Conservation (phyloP, 2,113 vertebrate species). For the Cavia aperea region DNA sequence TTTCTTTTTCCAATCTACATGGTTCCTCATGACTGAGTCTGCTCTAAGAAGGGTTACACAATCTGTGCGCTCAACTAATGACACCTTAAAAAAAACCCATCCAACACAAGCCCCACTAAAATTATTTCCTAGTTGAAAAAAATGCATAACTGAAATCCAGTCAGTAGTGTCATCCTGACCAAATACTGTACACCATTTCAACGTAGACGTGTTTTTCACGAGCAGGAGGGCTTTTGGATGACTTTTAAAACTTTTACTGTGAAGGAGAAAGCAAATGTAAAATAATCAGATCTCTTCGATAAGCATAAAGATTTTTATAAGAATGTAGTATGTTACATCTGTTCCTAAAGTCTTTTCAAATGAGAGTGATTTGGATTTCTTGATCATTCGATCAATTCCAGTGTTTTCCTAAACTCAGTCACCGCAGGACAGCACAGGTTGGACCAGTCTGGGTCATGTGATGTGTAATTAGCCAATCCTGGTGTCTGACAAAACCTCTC, state of each 20-base stretch:
- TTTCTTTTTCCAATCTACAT: constrained; percentile 43
- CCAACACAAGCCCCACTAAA: neutral
- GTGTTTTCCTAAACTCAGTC: neutral
- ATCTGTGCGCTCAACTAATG: constrained; percentile 27
- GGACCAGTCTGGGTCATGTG: neutral
- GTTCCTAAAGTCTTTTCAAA: neutral
- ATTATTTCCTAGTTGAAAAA: constrained; percentile 38
- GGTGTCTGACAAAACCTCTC: neutral
- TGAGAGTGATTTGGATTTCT: neutral
- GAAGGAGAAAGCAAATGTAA: neutral
- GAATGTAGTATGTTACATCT: neutral
- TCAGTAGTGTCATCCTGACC: neutral
- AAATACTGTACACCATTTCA: neutral
- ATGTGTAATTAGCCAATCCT: neutral
- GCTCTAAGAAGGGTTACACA: constrained; percentile 38
- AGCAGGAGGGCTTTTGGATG: neutral
- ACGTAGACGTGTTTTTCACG: neutral
- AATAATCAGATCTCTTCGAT: neutral
- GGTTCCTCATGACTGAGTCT: constrained; percentile 43
- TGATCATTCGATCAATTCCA: neutral
- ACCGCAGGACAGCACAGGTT: neutral
- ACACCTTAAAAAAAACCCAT: neutral
- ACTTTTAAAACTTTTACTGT: neutral
- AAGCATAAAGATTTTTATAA: neutral
- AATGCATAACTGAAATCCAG: neutral